Conservation (phyloP, 2,888 invertebrate species). For the Tipula helvola region DNA sequence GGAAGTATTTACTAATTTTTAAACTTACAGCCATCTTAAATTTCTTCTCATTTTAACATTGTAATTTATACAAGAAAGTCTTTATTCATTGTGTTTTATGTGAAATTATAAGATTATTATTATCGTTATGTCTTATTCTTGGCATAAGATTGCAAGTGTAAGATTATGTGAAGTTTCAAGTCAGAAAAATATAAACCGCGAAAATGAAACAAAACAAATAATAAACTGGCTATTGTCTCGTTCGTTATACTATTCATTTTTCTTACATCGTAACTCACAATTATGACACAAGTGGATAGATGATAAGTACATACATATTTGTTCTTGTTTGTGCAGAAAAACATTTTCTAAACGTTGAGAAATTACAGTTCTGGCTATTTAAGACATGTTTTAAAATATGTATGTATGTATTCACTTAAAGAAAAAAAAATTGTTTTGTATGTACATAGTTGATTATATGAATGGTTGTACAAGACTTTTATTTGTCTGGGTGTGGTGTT, state of each 20-base stretch:
- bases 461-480: background rate
- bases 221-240: background rate
- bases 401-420: background rate
- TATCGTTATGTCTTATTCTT: background rate
- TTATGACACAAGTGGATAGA: background rate
- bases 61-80: background rate
- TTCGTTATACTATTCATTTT: background rate
- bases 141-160: background rate
- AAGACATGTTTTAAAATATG: background rate
- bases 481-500: background rate
- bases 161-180: background rate
- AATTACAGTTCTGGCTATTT: background rate
- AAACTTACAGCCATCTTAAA: background rate
- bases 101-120: background rate
- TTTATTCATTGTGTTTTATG: background rate
- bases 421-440: background rate
- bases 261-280: background rate
- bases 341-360: background rate
- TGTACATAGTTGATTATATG: background rate
- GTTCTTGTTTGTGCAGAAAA: background rate
- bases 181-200: background rate
- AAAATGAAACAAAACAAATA: background rate
- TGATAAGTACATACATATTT: background rate
- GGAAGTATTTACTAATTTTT: too few species aligned
- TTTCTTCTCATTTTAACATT: background rate